Evolutionary conservation across 2,797 vertebrate genomes (phyloP).

Genomic region (Phoeniculus purpureus): DNA sequence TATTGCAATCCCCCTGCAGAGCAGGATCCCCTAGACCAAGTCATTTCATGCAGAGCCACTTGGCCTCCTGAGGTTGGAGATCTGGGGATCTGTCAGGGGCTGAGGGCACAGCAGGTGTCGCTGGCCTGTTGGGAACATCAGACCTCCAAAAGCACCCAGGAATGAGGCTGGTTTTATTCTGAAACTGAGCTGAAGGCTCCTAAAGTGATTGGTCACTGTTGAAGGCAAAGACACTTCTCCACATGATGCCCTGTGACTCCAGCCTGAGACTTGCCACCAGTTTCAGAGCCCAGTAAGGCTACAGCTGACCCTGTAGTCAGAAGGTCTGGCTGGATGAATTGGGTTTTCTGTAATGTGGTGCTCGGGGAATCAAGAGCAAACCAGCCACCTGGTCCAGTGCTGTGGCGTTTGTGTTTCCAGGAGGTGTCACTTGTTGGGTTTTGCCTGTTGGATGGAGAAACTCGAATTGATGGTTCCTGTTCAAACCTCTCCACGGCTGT

Average conservation of each 20-base stretch:
- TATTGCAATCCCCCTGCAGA: too few species aligned
- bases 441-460: background rate
- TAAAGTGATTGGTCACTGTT: background rate
- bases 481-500: background rate
- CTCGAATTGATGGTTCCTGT: background rate
- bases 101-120: background rate
- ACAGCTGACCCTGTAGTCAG: fast-evolving
- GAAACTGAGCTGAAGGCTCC: background rate
- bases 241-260: background rate
- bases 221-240: background rate
- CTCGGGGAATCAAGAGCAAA: background rate
- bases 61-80: background rate
- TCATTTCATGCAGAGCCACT: background rate
- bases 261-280: fast-evolving
- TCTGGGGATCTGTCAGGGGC: fast-evolving
- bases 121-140: background rate
- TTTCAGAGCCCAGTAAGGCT: background rate
- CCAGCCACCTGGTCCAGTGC: background rate
- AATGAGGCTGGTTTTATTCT: background rate
- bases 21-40: too few species aligned
- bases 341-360: fast-evolving
- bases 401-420: background rate
- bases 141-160: background rate
- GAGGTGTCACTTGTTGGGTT: fast-evolving
- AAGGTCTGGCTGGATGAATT: background rate